Evolutionary conservation across 2,113 vertebrate species (phyloP).

Genomic region (Thymallus thymallus): DNA sequence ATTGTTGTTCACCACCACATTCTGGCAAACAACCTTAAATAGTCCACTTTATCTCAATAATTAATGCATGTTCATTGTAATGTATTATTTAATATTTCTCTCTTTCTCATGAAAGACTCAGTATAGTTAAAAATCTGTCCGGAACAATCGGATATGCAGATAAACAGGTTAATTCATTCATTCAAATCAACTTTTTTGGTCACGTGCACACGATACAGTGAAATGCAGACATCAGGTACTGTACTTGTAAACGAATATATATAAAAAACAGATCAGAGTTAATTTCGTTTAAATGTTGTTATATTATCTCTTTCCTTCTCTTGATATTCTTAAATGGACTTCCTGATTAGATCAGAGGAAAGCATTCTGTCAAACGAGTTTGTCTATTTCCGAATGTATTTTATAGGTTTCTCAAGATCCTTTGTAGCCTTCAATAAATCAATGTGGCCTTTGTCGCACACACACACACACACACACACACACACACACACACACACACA

Average conservation of each 20-base stretch:
- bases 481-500: not conserved
- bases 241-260: no score
- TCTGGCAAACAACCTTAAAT: not conserved
- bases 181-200: not conserved
- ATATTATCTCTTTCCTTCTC: no score
- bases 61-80: not conserved
- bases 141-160: not conserved
- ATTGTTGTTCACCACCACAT: not conserved
- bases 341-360: not conserved
- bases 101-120: not conserved
- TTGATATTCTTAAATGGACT: not conserved
- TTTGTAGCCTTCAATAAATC: no score
- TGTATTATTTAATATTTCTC: not conserved
- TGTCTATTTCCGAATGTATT: not conserved
- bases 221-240: no score
- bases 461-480: not conserved
- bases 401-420: no score
- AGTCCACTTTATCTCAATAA: constrained; percentile 2
- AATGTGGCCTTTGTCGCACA: not conserved
- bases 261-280: no score
- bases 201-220: no score
- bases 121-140: not conserved
- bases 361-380: not conserved
- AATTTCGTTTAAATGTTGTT: no score
- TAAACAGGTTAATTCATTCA: not conserved